Evolutionary conservation across 2,888 invertebrate genomes (phyloP).

Genomic region (Lepeophtheirus nordmannii): DNA sequence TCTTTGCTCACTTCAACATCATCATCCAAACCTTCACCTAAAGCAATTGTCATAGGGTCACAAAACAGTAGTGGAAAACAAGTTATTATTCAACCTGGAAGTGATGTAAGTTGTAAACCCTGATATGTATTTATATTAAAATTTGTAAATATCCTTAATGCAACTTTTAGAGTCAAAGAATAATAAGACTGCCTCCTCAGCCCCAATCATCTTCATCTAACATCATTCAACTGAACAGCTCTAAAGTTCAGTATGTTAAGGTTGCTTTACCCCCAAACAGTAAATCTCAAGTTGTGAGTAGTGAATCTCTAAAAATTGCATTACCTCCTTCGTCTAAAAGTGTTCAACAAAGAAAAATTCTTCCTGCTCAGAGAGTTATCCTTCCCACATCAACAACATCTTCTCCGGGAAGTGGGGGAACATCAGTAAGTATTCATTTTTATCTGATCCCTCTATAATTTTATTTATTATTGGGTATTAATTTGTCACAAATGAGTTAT

Average conservation of each 20-base stretch:
- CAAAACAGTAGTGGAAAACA: neutral
- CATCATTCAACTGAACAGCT: neutral
- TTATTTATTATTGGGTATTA: no score
- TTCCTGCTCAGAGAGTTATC: neutral
- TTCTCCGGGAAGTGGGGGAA: neutral
- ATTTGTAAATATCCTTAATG: neutral
- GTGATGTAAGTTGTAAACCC: neutral
- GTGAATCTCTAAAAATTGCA: neutral
- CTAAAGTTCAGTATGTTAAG: neutral
- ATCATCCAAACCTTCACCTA: neutral
- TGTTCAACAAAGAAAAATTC: slow-evolving; percentile 1
- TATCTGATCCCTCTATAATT: no score
- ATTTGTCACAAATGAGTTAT: neutral
- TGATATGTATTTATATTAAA: neutral
- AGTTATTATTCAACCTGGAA: neutral
- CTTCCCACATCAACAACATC: neutral
- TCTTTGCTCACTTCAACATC: neutral
- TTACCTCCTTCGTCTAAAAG: no score
- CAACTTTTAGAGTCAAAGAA: neutral
- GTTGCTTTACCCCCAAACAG: neutral
- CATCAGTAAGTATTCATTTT: neutral
- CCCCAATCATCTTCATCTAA: neutral
- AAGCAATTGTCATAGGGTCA: slow-evolving; percentile 1
- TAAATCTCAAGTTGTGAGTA: neutral
- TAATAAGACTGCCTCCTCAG: neutral